Evolutionary conservation across 1,140 invertebrate genomes (phyloP).

Genomic region (Drosophila mayri): DNA sequence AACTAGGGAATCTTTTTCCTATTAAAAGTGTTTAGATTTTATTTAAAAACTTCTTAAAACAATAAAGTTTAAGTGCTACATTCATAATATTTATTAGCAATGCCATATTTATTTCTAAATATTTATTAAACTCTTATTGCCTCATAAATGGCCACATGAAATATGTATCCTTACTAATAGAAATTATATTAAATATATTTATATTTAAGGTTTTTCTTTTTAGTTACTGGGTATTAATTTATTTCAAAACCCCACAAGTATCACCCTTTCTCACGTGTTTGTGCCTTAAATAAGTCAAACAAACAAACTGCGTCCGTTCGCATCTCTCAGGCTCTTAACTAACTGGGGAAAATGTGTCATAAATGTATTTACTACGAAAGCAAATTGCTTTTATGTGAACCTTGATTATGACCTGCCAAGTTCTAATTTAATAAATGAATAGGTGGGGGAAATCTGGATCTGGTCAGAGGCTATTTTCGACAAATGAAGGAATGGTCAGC

Average conservation of each 20-base stretch:
- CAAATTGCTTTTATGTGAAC: constrained; percentile 1
- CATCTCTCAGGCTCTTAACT: constrained; percentile 9
- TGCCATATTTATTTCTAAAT: neutral
- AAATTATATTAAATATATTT: neutral
- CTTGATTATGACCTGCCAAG: constrained; percentile 18
- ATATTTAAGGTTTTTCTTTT: neutral
- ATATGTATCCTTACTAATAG: too few species aligned
- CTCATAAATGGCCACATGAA: too few species aligned
- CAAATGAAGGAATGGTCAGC: constrained; percentile 18
- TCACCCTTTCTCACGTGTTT: neutral
- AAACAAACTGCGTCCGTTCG: constrained; percentile 10
- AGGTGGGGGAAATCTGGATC: neutral
- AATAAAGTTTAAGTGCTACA: neutral
- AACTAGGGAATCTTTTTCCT: too few species aligned
- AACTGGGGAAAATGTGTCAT: constrained; percentile 31
- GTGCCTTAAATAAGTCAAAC: constrained; percentile 3
- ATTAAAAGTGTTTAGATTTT: too few species aligned
- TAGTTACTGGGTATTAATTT: neutral
- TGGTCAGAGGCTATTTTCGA: constrained; percentile 33
- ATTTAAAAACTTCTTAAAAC: too few species aligned
- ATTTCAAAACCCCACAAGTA: neutral
- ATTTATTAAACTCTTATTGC: neutral
- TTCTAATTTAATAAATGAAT: constrained; percentile 23
- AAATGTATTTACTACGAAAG: constrained; percentile 19
- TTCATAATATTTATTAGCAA: neutral